Evolutionary conservation across 2,888 invertebrate species (phyloP), one percentile per base, ranked within the genome.

Genomic region (Tiliacea citrago): DNA sequence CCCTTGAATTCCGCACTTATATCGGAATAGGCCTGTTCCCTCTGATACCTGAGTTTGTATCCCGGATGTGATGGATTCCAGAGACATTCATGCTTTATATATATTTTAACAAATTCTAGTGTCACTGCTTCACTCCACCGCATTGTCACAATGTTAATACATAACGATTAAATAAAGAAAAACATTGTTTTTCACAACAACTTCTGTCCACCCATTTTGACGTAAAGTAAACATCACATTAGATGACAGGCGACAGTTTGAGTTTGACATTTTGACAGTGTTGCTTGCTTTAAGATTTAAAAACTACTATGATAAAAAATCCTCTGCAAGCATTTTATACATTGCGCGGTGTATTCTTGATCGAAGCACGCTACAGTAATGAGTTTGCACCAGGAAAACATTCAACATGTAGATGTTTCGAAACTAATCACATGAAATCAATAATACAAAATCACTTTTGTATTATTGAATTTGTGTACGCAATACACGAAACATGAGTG

Each of bases 71-170:
- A 85, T 1, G 95, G 94, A 87, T 96, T 95, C 97, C 97, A 97
- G 18, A 97, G 90, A 77, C 96, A 96, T 86, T 96, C 96, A 75
- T 96, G 93, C 79, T 94, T 95, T 70, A 96, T 90, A 88, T 97
- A 97, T 70, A 96, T 90, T 89, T 95, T 96, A 18, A 97, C 96
- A 83, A 97, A 97, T 83, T 94, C 92, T 73, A 94, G 85, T 2
- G 97, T 97, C 39, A 94, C 92, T 60, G 93, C 88, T 90, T 97
- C 96, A 82, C 94, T 93, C 97, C 97, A 97, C 83, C 95, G 91
- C 95, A 95, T 96, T 72, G 74, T 92, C 82, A 61, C 65, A 58
- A 57, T 45, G 29, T 62, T 62, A 10, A 47, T 45, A 10, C 5
- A 55, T 68, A 71, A 24, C 24, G 39, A 63, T 73, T 58, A 60